These are phyloP conservation scores for Mythimna albipuncta DNA, from an alignment of 2,888 invertebrate species.

Conservation along the genomic window DNA sequence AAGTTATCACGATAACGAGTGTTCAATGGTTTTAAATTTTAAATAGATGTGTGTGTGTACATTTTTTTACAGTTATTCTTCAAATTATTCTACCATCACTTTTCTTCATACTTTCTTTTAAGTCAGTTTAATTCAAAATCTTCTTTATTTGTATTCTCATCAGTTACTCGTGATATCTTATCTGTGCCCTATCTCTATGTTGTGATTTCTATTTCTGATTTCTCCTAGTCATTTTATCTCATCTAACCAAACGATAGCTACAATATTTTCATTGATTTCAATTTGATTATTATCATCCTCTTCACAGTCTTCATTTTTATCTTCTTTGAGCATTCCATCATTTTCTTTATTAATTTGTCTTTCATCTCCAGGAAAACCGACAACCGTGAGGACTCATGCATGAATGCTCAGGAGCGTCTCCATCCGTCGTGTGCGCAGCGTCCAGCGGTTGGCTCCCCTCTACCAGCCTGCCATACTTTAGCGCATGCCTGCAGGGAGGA, in stretches of 20 bases:
- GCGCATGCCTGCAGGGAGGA: constrained; percentile 96
- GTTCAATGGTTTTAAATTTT: not conserved
- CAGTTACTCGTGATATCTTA: too few relatives aligned
- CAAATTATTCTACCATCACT: not conserved
- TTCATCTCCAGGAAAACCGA: constrained; percentile 94
- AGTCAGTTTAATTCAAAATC: too few relatives aligned
- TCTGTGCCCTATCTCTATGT: too few relatives aligned
- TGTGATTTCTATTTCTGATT: not conserved
- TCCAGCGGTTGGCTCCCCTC: constrained; percentile 92
- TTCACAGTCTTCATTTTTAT: not conserved
- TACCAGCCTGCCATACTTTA: constrained; percentile 96
- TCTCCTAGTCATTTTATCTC: not conserved
- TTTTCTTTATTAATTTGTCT: not conserved
- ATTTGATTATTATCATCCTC: not conserved
- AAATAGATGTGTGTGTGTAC: not conserved
- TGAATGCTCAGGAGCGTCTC: constrained; percentile 96
- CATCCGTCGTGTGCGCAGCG: constrained; percentile 97
- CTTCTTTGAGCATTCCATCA: not conserved
- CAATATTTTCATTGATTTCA: not conserved
- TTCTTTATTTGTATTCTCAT: too few relatives aligned
- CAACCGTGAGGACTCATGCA: constrained; percentile 96
- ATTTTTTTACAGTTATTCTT: not conserved
- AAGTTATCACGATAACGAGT: not conserved
- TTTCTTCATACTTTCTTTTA: not conserved
- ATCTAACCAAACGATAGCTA: not conserved